Conservation (phyloP, 2,113 vertebrate species). For the Psilopsiagon aurifrons region DNA sequence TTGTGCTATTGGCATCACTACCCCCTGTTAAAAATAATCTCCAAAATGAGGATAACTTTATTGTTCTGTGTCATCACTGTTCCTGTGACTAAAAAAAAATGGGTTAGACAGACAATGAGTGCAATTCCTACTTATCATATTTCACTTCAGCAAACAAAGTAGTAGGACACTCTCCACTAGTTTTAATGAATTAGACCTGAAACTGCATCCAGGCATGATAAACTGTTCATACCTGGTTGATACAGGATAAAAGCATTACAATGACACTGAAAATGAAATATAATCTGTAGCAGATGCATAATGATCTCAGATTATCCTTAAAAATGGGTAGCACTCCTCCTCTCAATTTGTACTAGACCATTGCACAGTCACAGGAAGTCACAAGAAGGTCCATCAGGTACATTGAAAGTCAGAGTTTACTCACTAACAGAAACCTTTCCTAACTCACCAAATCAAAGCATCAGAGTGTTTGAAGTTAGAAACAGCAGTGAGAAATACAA, state of each 20-base stretch:
- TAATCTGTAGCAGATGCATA: not conserved
- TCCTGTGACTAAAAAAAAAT: not conserved
- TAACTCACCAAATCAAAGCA: not conserved
- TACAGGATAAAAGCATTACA: not conserved
- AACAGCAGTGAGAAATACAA: not conserved
- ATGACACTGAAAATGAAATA: not conserved
- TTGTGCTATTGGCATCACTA: not conserved
- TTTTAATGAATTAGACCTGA: not conserved
- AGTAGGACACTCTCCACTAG: not conserved
- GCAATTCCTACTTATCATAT: not conserved
- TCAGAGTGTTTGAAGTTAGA: not conserved
- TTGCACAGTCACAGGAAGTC: accelerated
- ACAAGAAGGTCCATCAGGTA: not conserved
- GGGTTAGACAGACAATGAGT: not conserved
- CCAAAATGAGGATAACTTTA: conserved; percentile 1
- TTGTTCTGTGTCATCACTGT: not conserved
- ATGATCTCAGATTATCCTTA: not conserved
- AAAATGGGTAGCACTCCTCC: not conserved
- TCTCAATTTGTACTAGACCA: not conserved
- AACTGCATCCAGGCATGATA: not conserved
- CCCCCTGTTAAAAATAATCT: not conserved
- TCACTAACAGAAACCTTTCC: not conserved
- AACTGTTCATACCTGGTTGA: not conserved
- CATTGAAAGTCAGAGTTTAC: not conserved
- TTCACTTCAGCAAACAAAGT: not conserved